Percentiles rank a stretch among this genome's conserved stretches.
Conservation (phyloP, 2,797 vertebrate species). For the Pseudochirops corinnae region DNA sequence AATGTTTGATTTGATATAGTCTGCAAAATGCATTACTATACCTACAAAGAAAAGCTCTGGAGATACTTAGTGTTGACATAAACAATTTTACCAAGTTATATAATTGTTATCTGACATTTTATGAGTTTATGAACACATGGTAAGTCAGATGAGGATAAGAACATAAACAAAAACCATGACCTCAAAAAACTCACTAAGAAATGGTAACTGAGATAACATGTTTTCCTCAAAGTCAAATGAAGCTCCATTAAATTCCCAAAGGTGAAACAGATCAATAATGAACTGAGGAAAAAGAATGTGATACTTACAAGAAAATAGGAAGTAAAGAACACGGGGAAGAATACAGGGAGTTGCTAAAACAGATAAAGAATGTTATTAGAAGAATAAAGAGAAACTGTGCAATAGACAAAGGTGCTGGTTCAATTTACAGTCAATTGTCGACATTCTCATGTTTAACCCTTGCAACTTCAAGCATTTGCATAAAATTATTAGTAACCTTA, state of each 20-base stretch:
- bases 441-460: background rate
- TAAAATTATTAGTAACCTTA: background rate
- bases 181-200: constrained; percentile 50
- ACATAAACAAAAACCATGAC: background rate
- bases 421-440: background rate
- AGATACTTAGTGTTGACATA: background rate
- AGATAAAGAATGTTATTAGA: constrained; percentile 77
- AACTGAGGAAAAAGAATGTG: constrained; percentile 67
- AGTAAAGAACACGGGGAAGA: constrained; percentile 81
- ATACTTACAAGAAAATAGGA: constrained; percentile 83
- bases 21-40: constrained; percentile 40
- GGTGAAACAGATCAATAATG: constrained; percentile 66
- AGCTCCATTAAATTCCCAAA: constrained; percentile 64
- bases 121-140: background rate
- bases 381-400: constrained; percentile 75
- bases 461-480: background rate
- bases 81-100: background rate
- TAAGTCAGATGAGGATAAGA: constrained; percentile 29
- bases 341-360: constrained; percentile 80
- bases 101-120: background rate
- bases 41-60: constrained; percentile 18
- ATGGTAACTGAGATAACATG: constrained; percentile 30
- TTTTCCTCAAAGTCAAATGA: constrained; percentile 69
- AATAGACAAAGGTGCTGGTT: constrained; percentile 36
- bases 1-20: background rate